Evolutionary conservation across 2,797 vertebrate species (phyloP).

Genomic region (Poecilia velifera): DNA sequence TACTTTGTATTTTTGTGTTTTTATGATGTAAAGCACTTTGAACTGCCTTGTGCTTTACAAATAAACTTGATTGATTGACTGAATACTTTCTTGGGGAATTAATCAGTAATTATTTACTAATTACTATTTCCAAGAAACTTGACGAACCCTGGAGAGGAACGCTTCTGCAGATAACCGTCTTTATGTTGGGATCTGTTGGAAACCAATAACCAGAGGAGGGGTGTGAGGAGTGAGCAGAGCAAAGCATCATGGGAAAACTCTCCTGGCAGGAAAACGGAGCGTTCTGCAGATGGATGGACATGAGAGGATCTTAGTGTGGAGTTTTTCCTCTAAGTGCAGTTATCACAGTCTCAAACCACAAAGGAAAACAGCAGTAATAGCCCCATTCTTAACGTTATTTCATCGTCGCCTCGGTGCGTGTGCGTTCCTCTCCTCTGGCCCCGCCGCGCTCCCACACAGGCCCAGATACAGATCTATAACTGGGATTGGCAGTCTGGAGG

Average conservation of each 20-base stretch:
- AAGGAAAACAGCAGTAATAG: slow-evolving; percentile 43
- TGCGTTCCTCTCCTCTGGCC: slow-evolving; percentile 46
- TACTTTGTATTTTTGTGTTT: no score
- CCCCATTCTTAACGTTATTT: slow-evolving; percentile 55
- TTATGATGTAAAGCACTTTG: no score
- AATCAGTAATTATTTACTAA: no score
- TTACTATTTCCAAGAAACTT: no score
- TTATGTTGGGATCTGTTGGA: slow-evolving; percentile 9
- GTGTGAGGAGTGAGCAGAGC: slow-evolving; percentile 17
- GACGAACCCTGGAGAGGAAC: background rate
- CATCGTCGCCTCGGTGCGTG: slow-evolving; percentile 39
- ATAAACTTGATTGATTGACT: no score
- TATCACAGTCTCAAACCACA: slow-evolving; percentile 55
- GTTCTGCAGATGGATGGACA: slow-evolving; percentile 39
- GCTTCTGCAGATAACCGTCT: background rate
- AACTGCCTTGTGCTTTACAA: no score
- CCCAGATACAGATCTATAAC: slow-evolving; percentile 67
- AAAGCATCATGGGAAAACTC: slow-evolving; percentile 31
- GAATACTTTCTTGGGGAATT: no score
- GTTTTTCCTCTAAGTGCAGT: slow-evolving; percentile 59
- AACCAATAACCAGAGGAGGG: slow-evolving; percentile 32
- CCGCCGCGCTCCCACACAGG: slow-evolving; percentile 38
- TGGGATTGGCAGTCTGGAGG: slow-evolving; percentile 45
- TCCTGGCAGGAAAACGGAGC: slow-evolving; percentile 20
- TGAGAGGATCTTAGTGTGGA: slow-evolving; percentile 34